phyloP scores from a whole-genome alignment of 2,888 invertebrate species.

The Latheticus oryzae region DNA sequence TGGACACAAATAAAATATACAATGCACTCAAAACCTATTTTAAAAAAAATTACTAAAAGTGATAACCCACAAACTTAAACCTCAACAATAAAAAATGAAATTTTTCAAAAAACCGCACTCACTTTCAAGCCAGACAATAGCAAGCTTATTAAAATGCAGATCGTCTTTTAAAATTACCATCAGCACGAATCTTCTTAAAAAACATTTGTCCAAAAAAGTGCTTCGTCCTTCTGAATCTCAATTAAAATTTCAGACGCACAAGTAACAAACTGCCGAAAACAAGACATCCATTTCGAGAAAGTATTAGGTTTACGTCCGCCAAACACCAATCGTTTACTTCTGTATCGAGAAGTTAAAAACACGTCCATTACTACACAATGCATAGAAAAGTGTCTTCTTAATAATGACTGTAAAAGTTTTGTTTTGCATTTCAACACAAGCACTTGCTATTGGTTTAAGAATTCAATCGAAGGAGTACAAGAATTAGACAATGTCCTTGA shows the following conservation, averaged over 20 bases:
- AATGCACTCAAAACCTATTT: no score
- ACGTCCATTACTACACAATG: conserved; percentile 61
- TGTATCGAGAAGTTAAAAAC: conserved; percentile 51
- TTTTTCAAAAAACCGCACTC: neutral
- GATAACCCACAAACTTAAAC: no score
- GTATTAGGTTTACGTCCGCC: conserved; percentile 60
- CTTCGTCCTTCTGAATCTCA: neutral
- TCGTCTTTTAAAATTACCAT: conserved; percentile 1
- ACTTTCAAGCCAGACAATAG: neutral
- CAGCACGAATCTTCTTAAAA: no score
- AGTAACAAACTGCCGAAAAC: conserved; percentile 55
- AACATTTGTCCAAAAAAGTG: no score
- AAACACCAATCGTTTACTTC: conserved; percentile 45
- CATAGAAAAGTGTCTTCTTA: conserved; percentile 56
- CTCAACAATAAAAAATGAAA: conserved; percentile 1
- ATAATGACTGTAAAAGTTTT: conserved; percentile 61
- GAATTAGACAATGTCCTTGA: conserved; percentile 65
- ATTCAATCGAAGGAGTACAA: conserved; percentile 48
- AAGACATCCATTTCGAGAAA: conserved; percentile 62
- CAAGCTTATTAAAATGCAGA: conserved; percentile 8
- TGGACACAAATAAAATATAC: no score
- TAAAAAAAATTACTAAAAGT: no score
- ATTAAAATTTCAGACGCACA: conserved; percentile 50
- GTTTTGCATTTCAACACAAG: conserved; percentile 60
- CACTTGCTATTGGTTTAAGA: conserved; percentile 60